A percentile compares a stretch with the other conserved stretches of the same genome.
phyloP scores from a whole-genome alignment of 2,888 invertebrate genomes.

The Hemicrepidius hirtus region DNA sequence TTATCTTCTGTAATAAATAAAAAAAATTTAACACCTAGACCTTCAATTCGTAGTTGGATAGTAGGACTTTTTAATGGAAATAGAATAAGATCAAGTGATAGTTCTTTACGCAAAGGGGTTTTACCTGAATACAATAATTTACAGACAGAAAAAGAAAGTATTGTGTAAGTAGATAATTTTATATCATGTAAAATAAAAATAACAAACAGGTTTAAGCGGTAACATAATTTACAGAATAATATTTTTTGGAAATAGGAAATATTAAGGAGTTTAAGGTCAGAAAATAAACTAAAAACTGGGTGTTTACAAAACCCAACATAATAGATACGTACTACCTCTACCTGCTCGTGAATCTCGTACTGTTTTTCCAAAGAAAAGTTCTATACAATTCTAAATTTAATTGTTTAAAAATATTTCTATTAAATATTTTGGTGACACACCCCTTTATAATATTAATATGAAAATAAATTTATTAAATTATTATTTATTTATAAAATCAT shows the following conservation, averaged over 20 bases:
- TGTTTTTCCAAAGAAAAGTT: too few relatives aligned
- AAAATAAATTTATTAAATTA: too few relatives aligned
- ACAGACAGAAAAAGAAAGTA: slow-evolving; percentile 77
- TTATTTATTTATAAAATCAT: too few relatives aligned
- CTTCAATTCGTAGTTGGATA: slow-evolving; percentile 83
- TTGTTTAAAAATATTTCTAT: too few relatives aligned
- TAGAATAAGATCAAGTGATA: slow-evolving; percentile 80
- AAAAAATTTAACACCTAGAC: slow-evolving; percentile 77
- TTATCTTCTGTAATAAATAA: slow-evolving; percentile 69
- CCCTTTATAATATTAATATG: too few relatives aligned
- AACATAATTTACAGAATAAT: too few relatives aligned
- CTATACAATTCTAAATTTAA: too few relatives aligned
- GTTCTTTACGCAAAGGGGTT: slow-evolving; percentile 75
- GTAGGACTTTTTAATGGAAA: slow-evolving; percentile 84
- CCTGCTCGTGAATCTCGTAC: too few relatives aligned
- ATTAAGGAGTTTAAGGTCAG: not conserved
- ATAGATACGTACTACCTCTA: too few relatives aligned
- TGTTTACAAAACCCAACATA: too few relatives aligned
- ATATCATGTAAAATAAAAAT: not conserved
- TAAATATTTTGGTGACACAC: too few relatives aligned
- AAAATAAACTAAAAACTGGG: too few relatives aligned
- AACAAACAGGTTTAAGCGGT: not conserved
- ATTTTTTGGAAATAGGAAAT: not conserved
- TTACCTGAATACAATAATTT: slow-evolving; percentile 74
- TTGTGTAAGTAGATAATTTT: slow-evolving; percentile 69